Conservation (phyloP, 1,140 invertebrate species). For the Pseudobourletiella spinata region DNA sequence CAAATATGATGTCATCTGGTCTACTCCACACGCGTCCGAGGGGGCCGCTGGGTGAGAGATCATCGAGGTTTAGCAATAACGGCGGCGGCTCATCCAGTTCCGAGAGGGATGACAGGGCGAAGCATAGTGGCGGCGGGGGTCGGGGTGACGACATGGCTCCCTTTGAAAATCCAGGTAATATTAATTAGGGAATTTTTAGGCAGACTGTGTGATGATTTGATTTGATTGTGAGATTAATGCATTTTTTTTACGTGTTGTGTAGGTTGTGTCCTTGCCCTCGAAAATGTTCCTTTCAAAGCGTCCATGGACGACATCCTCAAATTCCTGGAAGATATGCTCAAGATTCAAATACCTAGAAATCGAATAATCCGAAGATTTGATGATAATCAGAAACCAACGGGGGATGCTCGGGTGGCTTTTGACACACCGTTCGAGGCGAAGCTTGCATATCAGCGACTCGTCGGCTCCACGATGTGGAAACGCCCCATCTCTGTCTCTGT, state of each 20-base stretch:
- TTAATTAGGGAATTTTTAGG: background rate
- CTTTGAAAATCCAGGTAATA: slow-evolving; percentile 10
- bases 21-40: background rate
- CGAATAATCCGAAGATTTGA: slow-evolving; percentile 74
- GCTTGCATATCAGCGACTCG: slow-evolving; percentile 16
- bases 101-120: slow-evolving; percentile 1
- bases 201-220: background rate
- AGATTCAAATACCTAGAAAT: slow-evolving; percentile 53
- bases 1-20: background rate
- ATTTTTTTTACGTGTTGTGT: slow-evolving; percentile 35
- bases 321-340: slow-evolving; percentile 58
- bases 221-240: background rate
- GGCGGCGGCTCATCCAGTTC: background rate
- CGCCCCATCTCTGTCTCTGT: background rate
- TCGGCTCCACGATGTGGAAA: slow-evolving; percentile 25
- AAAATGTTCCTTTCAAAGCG: slow-evolving; percentile 79
- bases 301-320: slow-evolving; percentile 74
- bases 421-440: slow-evolving; percentile 45
- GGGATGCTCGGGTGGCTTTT: slow-evolving; percentile 80
- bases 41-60: background rate
- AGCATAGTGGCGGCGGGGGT: background rate
- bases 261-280: slow-evolving; percentile 69
- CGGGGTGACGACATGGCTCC: background rate
- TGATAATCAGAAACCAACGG: slow-evolving; percentile 72
- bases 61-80: background rate